A percentile compares a stretch with the other conserved stretches of the same genome.
Conservation (phyloP, 2,888 invertebrate species). For the Eristalinus aeneus region DNA sequence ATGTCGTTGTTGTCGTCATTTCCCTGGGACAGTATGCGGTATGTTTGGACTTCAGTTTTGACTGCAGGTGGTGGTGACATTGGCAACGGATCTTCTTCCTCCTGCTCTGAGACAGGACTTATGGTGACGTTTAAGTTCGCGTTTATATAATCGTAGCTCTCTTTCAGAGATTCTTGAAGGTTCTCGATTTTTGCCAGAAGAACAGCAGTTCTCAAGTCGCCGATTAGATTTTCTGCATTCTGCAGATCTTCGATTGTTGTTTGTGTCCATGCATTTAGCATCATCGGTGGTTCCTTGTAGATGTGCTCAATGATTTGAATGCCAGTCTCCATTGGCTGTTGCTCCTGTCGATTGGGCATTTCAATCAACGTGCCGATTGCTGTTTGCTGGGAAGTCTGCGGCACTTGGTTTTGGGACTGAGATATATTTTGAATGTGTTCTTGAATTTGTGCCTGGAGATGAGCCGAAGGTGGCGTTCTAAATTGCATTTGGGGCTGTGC, state of each 20-base stretch:
- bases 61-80: not conserved
- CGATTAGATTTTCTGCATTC: not conserved
- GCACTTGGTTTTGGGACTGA: not conserved
- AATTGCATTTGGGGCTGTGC: not conserved
- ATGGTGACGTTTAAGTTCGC: not conserved
- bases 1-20: conserved; percentile 72
- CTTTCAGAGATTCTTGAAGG: not conserved
- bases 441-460: not conserved
- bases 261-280: conserved; percentile 76
- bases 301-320: conserved; percentile 1
- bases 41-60: conserved; percentile 73
- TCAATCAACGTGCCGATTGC: not conserved
- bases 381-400: no score
- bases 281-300: conserved; percentile 66
- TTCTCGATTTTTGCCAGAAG: not conserved
- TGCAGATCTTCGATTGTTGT: conserved; percentile 73
- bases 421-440: not conserved
- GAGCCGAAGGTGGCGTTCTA: not conserved
- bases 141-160: not conserved
- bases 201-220: not conserved
- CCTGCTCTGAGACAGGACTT: not conserved
- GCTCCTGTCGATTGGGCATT: not conserved
- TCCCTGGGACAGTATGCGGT: conserved; percentile 75
- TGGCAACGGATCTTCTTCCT: not conserved
- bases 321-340: not conserved